Evolutionary conservation across 2,888 invertebrate species (phyloP).

Genomic region (Pilophorus perplexus): DNA sequence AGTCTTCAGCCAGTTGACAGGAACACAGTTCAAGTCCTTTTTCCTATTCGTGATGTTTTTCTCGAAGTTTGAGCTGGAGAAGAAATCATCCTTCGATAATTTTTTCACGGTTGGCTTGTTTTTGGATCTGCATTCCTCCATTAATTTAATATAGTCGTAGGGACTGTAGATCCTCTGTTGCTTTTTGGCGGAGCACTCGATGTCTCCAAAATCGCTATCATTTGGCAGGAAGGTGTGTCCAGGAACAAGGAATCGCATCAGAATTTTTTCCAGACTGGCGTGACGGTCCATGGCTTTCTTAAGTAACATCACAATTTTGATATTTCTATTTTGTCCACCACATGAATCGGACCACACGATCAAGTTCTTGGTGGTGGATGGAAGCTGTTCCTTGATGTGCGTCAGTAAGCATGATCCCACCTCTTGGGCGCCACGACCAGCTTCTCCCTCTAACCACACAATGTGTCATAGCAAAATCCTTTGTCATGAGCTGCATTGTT

Average conservation of each 20-base stretch:
- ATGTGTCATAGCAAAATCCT: background rate
- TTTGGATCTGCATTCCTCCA: background rate
- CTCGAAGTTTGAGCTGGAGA: background rate
- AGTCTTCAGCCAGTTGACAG: background rate
- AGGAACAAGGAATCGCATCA: background rate
- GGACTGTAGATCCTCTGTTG: background rate
- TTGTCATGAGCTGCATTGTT: background rate
- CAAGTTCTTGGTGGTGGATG: background rate
- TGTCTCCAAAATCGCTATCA: background rate
- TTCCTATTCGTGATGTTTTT: background rate
- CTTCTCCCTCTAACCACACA: background rate
- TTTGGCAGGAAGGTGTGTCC: background rate
- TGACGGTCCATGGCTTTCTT: background rate
- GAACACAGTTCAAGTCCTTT: background rate
- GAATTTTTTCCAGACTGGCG: background rate
- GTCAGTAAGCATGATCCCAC: constrained; percentile 48
- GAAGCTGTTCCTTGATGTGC: constrained; percentile 40
- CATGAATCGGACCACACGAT: background rate
- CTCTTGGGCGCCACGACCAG: too few species aligned
- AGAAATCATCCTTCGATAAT: background rate
- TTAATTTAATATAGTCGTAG: background rate
- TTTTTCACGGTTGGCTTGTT: background rate
- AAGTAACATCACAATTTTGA: background rate
- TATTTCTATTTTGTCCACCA: background rate
- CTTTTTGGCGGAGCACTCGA: background rate